Base-by-base conservation (phyloP, 2,113 vertebrate genomes). In the Mustela lutreola region DNA sequence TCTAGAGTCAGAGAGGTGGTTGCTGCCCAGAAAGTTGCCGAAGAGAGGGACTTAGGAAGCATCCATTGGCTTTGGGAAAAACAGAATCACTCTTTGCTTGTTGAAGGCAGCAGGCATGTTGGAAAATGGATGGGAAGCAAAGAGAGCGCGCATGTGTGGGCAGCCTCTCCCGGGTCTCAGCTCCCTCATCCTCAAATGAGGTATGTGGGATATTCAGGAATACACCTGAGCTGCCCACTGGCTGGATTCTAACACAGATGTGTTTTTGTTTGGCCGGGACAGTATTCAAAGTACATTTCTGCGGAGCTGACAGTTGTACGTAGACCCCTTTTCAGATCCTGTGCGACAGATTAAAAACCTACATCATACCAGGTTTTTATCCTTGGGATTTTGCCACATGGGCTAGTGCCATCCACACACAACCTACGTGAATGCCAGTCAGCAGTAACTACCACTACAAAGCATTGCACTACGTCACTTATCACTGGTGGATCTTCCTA, bases 221-320 rank as follows among this genome's bases (percentile, higher is more conserved):
- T 75, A 4, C 24, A 39, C 2, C 0, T 56, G 5, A 33, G 53
- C 76, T n/a, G 36, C 70, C 60, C 5, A 70, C 67, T n/a, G 42
- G 31, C 36, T 76, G 26, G 48, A 12, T 53, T 94, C 53, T 65
- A 28, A 33, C 11, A 16, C 63, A 70, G 39, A 1, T 39, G 10
- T 65, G 42, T 8, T 24, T 87, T 63, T 85, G 1, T 88, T 94
- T 85, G 60, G 12, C 50, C 19, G 76, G 5, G 26, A 21, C 24
- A 76, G 36, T 88, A 5, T 80, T 45, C 85, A 83, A 86, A 67
- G 62, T 50, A 4, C 11, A 58, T 58, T 92, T 96, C 90, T 92
- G 4, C 24, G 53, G 7, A 4, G 45, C 85, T 70, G 7, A 78
- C 9, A 76, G 50, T 85, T 16, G 42, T 63, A 24, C 12, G 18